Evolutionary conservation across 1,140 invertebrate genomes (phyloP).

Genomic region (Camponotus floridanus): DNA sequence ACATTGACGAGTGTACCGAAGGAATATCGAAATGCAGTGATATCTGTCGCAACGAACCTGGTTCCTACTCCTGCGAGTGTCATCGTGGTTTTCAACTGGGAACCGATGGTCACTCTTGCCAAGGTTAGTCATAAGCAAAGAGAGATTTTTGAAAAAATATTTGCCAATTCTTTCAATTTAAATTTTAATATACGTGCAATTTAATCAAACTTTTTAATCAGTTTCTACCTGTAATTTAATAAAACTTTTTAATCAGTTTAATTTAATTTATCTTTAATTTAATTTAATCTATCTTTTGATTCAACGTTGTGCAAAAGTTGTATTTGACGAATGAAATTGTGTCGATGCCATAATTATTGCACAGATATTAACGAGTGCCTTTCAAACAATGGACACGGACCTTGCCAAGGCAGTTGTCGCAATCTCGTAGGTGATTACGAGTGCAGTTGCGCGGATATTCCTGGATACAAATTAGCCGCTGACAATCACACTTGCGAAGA

Average conservation of each 20-base stretch:
- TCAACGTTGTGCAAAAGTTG: too few relatives aligned
- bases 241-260: background rate
- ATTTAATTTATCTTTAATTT: background rate
- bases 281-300: too few relatives aligned
- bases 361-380: slow-evolving; percentile 89
- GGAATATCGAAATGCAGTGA: slow-evolving; percentile 88
- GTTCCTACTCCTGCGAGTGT: slow-evolving; percentile 85
- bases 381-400: slow-evolving; percentile 89
- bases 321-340: background rate
- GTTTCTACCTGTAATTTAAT: background rate
- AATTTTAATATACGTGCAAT: background rate
- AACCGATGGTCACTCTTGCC: slow-evolving; percentile 88
- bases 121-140: slow-evolving; percentile 85
- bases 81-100: slow-evolving; percentile 83
- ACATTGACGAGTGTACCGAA: slow-evolving; percentile 93
- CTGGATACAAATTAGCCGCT: slow-evolving; percentile 87
- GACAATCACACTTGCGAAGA: slow-evolving; percentile 88
- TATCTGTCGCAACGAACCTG: slow-evolving; percentile 85
- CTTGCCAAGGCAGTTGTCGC: slow-evolving; percentile 89
- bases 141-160: background rate
- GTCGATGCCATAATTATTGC: background rate
- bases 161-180: slow-evolving; percentile 9
- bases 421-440: slow-evolving; percentile 88
- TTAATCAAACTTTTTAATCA: background rate
- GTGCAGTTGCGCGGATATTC: slow-evolving; percentile 88